Conservation (phyloP, 2,113 vertebrate genomes). For the Prinia subflava region DNA sequence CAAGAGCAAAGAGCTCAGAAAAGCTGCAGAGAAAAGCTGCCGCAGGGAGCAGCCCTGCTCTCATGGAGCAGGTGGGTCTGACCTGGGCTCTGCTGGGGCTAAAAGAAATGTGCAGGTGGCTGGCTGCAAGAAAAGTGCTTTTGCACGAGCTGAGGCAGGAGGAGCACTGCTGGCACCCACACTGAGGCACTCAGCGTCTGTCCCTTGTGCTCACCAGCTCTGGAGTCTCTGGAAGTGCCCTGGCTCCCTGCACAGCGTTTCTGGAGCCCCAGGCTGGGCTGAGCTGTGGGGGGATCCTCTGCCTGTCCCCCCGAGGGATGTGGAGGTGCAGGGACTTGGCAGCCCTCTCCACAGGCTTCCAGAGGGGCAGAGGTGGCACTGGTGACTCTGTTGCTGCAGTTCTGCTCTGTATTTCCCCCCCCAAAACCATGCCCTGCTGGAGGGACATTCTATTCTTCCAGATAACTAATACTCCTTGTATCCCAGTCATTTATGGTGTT, state of each 20-base stretch:
- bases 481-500: fast-evolving
- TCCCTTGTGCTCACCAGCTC: neutral
- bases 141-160: neutral
- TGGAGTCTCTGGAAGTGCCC: neutral
- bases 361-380: neutral
- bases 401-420: neutral
- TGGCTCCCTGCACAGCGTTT: fast-evolving
- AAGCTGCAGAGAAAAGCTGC: neutral
- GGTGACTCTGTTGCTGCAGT: fast-evolving
- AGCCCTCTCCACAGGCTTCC: neutral
- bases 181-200: neutral
- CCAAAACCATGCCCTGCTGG: neutral
- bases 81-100: neutral
- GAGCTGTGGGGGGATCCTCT: neutral
- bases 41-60: neutral
- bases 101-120: neutral
- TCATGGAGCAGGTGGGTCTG: neutral
- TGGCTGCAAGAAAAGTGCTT: neutral
- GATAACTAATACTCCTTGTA: neutral
- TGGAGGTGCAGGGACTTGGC: neutral
- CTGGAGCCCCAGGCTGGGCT: neutral
- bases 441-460: neutral
- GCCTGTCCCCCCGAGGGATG: fast-evolving
- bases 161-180: neutral
- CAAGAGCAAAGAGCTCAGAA: neutral